Evolutionary conservation across 2,888 invertebrate species (phyloP), one percentile per base, ranked within the genome.

Genomic region (Suillia variegata): DNA sequence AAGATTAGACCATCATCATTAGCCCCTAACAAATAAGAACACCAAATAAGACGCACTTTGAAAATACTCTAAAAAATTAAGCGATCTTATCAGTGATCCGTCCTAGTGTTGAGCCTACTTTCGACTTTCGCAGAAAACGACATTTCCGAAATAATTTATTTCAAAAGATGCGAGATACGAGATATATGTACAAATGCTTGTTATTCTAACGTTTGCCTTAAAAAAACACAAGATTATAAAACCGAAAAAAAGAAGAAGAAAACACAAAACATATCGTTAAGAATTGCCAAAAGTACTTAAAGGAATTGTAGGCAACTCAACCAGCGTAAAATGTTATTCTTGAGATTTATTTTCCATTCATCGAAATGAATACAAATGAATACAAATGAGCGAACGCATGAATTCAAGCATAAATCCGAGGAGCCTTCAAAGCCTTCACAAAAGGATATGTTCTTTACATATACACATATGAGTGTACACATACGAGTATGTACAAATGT

Each of bases 321-420:
- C 61, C 20, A 5, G 64, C 59, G 48, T 59, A 62, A 67, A 66
- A 62, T 70, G 70, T 62, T 73, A 65, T 72, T 74, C n/a, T 65
- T 73, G 64, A 64, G 70, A 63, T 26, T 15, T 26, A 17, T 21
- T 8, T 22, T 56, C 48, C 56, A 51, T 57, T 57, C 56, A 57
- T 24, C 22, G 58, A 54, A 54, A 54, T 54, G 47, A 45, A 54
- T 47, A 54, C 38, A 24, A 54, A n/a, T n/a, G n/a, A n/a, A n/a
- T n/a, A n/a, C n/a, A n/a, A n/a, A n/a, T n/a, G n/a, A n/a, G 31
- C 15, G 47, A n/a, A n/a, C n/a, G n/a, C n/a, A n/a, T n/a, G n/a
- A 24, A 54, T 54, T 54, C 15, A 54, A 54, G 54, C 54, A 54
- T 45, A 47, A 54, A 54, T 54, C 54, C 54, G 26, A 53, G 51